Conservation (phyloP, 2,797 vertebrate species). For the Pampus argenteus region DNA sequence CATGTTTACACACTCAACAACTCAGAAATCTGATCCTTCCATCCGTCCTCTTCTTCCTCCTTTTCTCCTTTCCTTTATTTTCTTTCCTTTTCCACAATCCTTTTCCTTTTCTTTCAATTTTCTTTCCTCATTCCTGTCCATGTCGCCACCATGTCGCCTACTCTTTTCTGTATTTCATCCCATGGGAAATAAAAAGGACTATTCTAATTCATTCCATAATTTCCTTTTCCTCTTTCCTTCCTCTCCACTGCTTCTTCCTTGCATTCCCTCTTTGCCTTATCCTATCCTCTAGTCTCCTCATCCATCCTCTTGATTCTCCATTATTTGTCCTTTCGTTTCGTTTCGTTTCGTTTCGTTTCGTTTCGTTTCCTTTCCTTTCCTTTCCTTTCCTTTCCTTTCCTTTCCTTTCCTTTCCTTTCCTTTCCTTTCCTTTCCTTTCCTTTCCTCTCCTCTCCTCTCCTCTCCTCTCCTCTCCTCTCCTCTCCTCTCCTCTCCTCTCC, state of each 20-base stretch:
- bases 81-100: neutral
- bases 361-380: neutral
- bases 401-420: no score
- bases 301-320: neutral
- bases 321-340: neutral
- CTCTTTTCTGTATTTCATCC: neutral
- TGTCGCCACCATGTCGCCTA: no score
- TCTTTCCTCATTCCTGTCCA: no score
- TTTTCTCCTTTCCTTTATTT: neutral
- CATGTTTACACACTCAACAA: slow-evolving; percentile 45
- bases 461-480: neutral
- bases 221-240: neutral
- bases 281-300: neutral
- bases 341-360: no score
- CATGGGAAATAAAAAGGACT: no score
- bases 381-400: neutral
- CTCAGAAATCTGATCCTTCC: slow-evolving; percentile 11
- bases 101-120: neutral
- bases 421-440: neutral
- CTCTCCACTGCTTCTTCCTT: slow-evolving; percentile 1
- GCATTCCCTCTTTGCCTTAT: no score
- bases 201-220: neutral
- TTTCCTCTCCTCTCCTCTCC: neutral
- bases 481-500: neutral
- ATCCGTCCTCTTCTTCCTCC: neutral